Base-by-base conservation (phyloP, 2,797 vertebrate genomes). In the Poecilia gillii region DNA sequence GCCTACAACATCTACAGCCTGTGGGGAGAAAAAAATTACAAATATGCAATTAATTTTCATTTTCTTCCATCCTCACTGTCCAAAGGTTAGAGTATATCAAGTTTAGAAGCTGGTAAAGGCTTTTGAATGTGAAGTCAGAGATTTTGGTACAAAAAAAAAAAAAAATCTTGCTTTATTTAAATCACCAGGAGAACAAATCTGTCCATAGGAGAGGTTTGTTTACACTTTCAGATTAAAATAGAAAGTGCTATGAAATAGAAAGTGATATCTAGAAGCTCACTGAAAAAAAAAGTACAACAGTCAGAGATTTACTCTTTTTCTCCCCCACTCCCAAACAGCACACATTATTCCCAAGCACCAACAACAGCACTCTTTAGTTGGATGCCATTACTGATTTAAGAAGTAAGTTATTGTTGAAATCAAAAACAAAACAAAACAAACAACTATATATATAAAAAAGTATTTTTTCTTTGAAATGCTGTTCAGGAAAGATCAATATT, bases 1-100 rank as follows among this genome's bases (percentile, higher is more conserved):
- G 81, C 98, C 98, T 57, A 99, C 98, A 41, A 99, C 98, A 51
- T 99, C 98, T 85, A 99, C 98, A 7, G 98, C 98, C 98, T 99
- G 83, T 0, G 23, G 51, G 16, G 55, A 47, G 85, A 12, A n/a
- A 43, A 43, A 41, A 25, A 41, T 18, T 2, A 2, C 9, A 77
- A 1, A 88, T 13, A 85, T 57, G 81, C 3, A 41, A 81, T 75
- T 74, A 28, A 72, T 13, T 39, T n/a, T 12, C 0, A 11, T 72
- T 25, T 57, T 1, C 41, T 14, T 47, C n/a, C 39, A 64, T 25
- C 20, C 7, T 66, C 62, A 36, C 33, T 7, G 14, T 36, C 62
- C 31, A 64, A 18, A 36, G 33, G 31, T 20, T 36, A 36, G 33
- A 18, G 28, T 33, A 20, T 3, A 3, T 36, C 16, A 20, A 64